Evolutionary conservation across 2,113 vertebrate genomes (phyloP).

Genomic region (Osmerus eperlanus): DNA sequence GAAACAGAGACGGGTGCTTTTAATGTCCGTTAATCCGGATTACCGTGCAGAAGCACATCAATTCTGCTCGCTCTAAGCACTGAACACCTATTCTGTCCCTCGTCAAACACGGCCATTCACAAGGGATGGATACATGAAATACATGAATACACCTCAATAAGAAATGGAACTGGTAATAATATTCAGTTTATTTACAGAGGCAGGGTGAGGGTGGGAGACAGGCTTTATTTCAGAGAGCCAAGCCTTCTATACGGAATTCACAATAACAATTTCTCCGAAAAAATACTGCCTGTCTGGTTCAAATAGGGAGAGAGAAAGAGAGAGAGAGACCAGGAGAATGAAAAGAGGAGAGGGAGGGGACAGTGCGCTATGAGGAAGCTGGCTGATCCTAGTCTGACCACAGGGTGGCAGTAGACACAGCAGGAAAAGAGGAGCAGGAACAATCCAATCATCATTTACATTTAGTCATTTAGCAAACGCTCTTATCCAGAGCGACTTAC

Average conservation of each 20-base stretch:
- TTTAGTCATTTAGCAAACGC: no score
- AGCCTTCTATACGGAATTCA: slow-evolving; percentile 25
- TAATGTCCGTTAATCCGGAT: slow-evolving; percentile 73
- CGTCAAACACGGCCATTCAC: slow-evolving; percentile 64
- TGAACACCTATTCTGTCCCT: slow-evolving; percentile 57
- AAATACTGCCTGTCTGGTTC: slow-evolving; percentile 20
- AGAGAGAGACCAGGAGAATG: neutral
- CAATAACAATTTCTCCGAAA: slow-evolving; percentile 24
- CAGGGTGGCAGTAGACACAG: slow-evolving; percentile 61
- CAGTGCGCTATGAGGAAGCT: slow-evolving; percentile 1
- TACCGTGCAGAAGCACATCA: slow-evolving; percentile 62
- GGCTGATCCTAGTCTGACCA: slow-evolving; percentile 38
- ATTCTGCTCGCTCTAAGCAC: slow-evolving; percentile 59
- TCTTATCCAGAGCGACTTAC: no score
- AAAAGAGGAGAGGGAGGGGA: slow-evolving; percentile 20
- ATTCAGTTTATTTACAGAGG: slow-evolving; percentile 62
- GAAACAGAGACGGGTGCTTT: slow-evolving; percentile 68
- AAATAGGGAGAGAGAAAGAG: slow-evolving; percentile 16
- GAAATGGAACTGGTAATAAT: slow-evolving; percentile 63
- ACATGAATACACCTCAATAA: slow-evolving; percentile 64
- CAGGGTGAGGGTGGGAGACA: slow-evolving; percentile 33
- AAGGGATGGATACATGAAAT: slow-evolving; percentile 48
- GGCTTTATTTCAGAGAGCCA: slow-evolving; percentile 17
- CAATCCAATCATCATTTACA: slow-evolving; percentile 48
- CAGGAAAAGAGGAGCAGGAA: slow-evolving; percentile 36